These are phyloP conservation scores for Plestiodon gilberti DNA, from an alignment of 2,113 vertebrate genomes.

Conservation along the genomic window DNA sequence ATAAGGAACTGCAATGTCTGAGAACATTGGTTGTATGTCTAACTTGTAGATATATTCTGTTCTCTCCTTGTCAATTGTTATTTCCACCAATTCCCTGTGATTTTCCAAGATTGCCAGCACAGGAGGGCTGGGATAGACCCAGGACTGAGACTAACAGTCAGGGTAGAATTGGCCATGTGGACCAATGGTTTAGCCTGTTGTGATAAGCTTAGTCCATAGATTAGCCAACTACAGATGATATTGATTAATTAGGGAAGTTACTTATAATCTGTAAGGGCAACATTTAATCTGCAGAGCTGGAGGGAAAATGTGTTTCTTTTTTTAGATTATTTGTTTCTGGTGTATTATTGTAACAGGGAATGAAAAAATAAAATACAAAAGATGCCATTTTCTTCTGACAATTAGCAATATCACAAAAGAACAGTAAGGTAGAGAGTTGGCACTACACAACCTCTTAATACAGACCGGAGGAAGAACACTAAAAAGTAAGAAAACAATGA, in stretches of 20 bases:
- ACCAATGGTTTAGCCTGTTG: not conserved
- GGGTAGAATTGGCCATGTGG: not conserved
- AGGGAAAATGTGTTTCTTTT: not conserved
- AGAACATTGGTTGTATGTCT: not conserved
- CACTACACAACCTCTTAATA: constrained; percentile 26
- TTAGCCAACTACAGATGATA: not conserved
- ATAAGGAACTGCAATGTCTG: not conserved
- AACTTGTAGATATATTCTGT: not conserved
- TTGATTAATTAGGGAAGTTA: not conserved
- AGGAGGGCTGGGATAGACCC: not conserved
- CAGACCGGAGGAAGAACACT: not conserved
- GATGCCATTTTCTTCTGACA: not conserved
- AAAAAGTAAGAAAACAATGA: not conserved
- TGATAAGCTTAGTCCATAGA: not conserved
- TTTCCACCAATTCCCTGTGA: not conserved
- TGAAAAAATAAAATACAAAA: not conserved
- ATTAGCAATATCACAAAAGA: constrained; percentile 33
- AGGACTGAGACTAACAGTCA: too few relatives aligned
- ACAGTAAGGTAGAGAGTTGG: not conserved
- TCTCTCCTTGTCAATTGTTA: not conserved
- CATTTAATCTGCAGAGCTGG: not conserved
- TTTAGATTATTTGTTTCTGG: not conserved
- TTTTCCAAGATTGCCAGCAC: not conserved
- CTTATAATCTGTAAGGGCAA: not conserved
- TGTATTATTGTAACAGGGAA: not conserved